Evolutionary conservation across 2,888 invertebrate genomes (phyloP).

Genomic region (Drosophila dives): DNA sequence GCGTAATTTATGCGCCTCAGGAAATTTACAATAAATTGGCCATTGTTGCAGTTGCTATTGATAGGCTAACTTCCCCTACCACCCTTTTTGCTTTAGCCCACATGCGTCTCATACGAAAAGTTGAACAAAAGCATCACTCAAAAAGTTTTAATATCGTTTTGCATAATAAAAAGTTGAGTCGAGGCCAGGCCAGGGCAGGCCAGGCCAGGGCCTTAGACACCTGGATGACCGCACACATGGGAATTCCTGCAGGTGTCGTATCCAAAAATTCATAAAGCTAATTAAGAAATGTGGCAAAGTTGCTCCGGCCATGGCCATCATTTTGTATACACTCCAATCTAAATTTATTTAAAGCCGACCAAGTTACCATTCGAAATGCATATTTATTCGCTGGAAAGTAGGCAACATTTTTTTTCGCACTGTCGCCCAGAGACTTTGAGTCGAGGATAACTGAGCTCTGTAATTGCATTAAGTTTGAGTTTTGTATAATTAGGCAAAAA

Average conservation of each 20-base stretch:
- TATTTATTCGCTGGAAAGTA: constrained; percentile 56
- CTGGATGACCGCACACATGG: constrained; percentile 78
- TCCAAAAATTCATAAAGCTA: constrained; percentile 77
- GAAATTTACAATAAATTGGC: constrained; percentile 70
- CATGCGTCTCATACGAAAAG: constrained; percentile 47
- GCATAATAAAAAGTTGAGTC: constrained; percentile 65
- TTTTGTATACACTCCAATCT: constrained; percentile 7
- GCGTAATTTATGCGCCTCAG: constrained; percentile 79
- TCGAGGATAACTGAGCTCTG: constrained; percentile 23
- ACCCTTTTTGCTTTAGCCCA: constrained; percentile 3
- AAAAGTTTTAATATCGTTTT: constrained; percentile 78
- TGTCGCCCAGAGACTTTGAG: constrained; percentile 3
- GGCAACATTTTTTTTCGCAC: constrained; percentile 23
- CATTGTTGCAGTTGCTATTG: constrained; percentile 75
- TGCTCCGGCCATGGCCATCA: constrained; percentile 32
- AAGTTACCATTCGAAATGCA: constrained; percentile 53
- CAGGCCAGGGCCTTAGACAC: constrained; percentile 41
- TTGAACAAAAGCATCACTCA: constrained; percentile 64
- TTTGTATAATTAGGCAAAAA: constrained; percentile 51
- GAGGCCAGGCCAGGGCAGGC: constrained; percentile 19
- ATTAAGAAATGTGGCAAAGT: constrained; percentile 78
- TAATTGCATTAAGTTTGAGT: constrained; percentile 62
- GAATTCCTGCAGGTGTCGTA: constrained; percentile 68
- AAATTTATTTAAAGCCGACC: constrained; percentile 65
- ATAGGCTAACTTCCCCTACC: constrained; percentile 35